A percentile compares a stretch with the other conserved stretches of the same genome.
Evolutionary conservation across 2,888 invertebrate genomes (phyloP).

Genomic region (Emesis furor): DNA sequence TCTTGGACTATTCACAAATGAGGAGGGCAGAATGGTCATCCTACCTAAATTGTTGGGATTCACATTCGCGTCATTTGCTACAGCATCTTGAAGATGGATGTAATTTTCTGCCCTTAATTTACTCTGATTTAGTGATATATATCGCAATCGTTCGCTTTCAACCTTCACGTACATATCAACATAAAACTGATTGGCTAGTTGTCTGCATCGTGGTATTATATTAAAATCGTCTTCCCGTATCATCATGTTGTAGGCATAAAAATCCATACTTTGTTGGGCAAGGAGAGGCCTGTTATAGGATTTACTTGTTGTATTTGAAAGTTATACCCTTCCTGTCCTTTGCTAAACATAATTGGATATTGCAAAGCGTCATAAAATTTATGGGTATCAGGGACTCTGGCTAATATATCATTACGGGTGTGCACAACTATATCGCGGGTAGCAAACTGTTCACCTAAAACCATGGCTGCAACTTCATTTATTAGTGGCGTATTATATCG

Average conservation of each 20-base stretch:
- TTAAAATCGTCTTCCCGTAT: conserved; percentile 33
- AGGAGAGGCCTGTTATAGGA: conserved; percentile 63
- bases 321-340: conserved; percentile 76
- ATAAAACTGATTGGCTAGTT: conserved; percentile 57
- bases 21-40: conserved; percentile 75
- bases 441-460: conserved; percentile 65
- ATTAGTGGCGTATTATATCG: conserved; percentile 74
- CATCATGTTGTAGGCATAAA: conserved; percentile 54
- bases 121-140: conserved; percentile 77
- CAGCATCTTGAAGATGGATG: conserved; percentile 76
- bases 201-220: conserved; percentile 31
- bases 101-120: conserved; percentile 73
- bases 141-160: conserved; percentile 78
- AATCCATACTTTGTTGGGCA: conserved; percentile 74
- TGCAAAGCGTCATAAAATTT: conserved; percentile 80
- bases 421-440: conserved; percentile 74
- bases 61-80: conserved; percentile 70
- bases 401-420: conserved; percentile 69
- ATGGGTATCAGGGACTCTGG: conserved; percentile 78
- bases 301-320: conserved; percentile 72
- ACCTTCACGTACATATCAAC: conserved; percentile 76
- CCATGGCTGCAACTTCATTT: conserved; percentile 76
- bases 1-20: conserved; percentile 76
- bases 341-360: conserved; percentile 81
- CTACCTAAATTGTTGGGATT: conserved; percentile 70